These are phyloP conservation scores for Tympanoctomys barrerae DNA, from an alignment of 2,797 vertebrate species.

Conservation along the genomic window DNA sequence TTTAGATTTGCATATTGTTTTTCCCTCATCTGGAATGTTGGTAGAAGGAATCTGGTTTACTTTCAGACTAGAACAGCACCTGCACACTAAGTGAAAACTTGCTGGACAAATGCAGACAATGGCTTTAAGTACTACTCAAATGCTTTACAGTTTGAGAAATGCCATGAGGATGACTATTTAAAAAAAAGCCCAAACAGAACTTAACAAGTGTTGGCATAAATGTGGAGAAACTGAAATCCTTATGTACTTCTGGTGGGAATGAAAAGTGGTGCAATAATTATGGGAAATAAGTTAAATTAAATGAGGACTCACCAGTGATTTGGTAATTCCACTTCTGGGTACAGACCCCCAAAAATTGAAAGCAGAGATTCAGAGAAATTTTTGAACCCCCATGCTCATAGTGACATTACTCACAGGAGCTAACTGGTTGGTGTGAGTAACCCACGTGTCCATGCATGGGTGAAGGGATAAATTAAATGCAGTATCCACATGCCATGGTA, in stretches of 20 bases:
- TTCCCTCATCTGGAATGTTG: not conserved
- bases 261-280: rapidly evolving
- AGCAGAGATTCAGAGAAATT: not conserved
- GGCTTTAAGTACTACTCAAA: not conserved
- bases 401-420: not conserved
- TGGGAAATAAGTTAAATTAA: not conserved
- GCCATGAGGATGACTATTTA: not conserved
- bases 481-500: not conserved
- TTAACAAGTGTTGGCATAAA: not conserved
- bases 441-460: rapidly evolving
- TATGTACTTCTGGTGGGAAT: not conserved
- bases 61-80: rapidly evolving
- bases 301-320: not conserved
- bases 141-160: not conserved
- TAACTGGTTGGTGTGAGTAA: no score
- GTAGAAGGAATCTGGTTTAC: not conserved
- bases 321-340: not conserved
- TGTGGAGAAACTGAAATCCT: not conserved
- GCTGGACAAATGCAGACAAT: not conserved
- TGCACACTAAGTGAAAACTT: not conserved
- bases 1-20: not conserved
- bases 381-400: no score
- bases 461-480: not conserved
- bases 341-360: not conserved
- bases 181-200: not conserved